A percentile compares a stretch with the other conserved stretches of the same genome.
Conservation (phyloP, 2,113 vertebrate genomes). For the Cathartes aura region DNA sequence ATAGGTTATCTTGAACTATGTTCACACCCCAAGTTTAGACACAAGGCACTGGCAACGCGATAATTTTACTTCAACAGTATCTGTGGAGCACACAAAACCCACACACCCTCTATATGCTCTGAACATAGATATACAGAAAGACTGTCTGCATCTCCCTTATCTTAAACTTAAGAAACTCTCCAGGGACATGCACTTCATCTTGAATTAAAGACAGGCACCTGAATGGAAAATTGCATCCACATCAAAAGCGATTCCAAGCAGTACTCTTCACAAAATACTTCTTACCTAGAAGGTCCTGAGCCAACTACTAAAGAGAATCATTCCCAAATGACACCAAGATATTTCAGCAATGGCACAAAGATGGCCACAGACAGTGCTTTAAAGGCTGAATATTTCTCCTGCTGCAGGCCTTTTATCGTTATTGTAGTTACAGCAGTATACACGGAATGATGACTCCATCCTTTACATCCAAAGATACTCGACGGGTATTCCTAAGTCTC, state of each 20-base stretch:
- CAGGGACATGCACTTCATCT: neutral
- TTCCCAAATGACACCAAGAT: neutral
- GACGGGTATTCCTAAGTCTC: neutral
- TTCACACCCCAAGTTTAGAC: neutral
- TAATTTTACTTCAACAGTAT: neutral
- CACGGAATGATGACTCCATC: neutral
- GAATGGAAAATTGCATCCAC: neutral
- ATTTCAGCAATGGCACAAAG: neutral
- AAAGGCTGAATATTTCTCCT: neutral
- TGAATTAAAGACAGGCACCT: neutral
- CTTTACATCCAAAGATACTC: neutral
- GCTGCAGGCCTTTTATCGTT: neutral
- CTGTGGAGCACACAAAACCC: neutral
- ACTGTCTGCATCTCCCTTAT: neutral
- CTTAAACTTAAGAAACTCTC: neutral
- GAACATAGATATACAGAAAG: neutral
- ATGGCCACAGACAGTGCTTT: neutral
- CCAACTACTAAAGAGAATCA: neutral
- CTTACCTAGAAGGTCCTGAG: neutral
- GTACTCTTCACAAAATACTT: neutral
- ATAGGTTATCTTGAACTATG: neutral
- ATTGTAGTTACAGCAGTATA: neutral
- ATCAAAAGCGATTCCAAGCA: neutral
- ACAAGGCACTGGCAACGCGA: neutral
- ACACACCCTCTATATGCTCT: neutral